phyloP scores from a whole-genome alignment of 2,113 vertebrate genomes.

The Cyprinodon variegatus region DNA sequence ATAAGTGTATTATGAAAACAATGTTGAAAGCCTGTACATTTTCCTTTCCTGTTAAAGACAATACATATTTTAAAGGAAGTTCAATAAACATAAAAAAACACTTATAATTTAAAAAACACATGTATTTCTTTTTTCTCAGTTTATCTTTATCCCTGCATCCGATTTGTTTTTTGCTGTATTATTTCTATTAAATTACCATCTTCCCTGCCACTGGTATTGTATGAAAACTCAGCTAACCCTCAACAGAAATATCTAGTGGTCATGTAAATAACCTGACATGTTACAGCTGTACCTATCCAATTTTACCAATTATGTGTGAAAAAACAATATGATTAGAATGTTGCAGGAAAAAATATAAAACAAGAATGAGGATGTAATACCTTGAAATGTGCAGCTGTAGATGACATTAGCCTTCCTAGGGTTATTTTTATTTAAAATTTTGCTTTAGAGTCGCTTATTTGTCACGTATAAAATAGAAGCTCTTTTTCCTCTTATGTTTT shows the following conservation, averaged over 20 bases:
- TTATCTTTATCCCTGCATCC: background rate
- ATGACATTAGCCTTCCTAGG: background rate
- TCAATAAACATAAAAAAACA: background rate
- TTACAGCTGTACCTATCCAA: background rate
- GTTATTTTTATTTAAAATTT: background rate
- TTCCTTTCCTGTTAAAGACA: background rate
- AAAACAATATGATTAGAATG: too few relatives aligned
- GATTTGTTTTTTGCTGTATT: background rate
- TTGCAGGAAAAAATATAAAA: too few relatives aligned
- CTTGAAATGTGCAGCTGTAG: background rate
- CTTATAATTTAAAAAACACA: background rate
- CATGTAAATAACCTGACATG: background rate
- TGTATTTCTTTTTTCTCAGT: background rate
- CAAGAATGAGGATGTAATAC: too few relatives aligned
- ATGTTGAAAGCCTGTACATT: background rate
- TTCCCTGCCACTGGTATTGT: background rate
- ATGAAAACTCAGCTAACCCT: background rate
- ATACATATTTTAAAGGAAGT: background rate
- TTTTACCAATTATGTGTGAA: too few relatives aligned
- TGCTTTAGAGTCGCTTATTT: slow-evolving; percentile 35
- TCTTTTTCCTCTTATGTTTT: slow-evolving; percentile 54
- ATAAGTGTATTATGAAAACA: background rate
- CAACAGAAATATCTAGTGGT: background rate
- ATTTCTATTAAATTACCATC: background rate
- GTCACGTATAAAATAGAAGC: slow-evolving; percentile 19